Percentiles rank a stretch among this genome's conserved stretches.
These are phyloP conservation scores for Carassius auratus DNA, from an alignment of 2,113 vertebrate species.

Conservation along the genomic window DNA sequence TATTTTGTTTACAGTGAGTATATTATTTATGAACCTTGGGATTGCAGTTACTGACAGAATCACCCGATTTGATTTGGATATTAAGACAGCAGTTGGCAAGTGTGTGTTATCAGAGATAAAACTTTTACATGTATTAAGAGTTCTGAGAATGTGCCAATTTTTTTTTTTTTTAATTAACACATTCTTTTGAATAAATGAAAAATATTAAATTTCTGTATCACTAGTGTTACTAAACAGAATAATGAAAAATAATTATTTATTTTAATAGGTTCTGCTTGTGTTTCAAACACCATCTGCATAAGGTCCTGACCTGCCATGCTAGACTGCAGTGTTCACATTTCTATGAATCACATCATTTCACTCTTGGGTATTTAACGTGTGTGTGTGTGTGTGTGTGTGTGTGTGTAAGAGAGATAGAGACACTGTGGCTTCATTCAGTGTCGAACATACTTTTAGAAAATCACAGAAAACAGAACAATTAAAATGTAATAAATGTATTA, in stretches of 20 bases:
- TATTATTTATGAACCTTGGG: constrained; percentile 38
- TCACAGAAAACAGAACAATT: background rate
- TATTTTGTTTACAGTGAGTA: constrained; percentile 30
- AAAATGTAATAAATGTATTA: background rate
- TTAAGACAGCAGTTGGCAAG: background rate
- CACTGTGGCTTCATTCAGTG: background rate
- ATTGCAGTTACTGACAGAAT: constrained; percentile 6
- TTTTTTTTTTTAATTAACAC: too few species aligned
- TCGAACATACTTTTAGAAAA: background rate
- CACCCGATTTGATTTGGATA: constrained; percentile 14
- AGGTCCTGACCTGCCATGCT: too few species aligned
- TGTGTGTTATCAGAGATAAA: background rate
- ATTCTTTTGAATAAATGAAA: background rate
- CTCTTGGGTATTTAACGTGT: too few species aligned
- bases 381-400: too few species aligned
- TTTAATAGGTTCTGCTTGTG: background rate
- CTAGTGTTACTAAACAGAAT: background rate
- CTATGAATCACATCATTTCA: too few species aligned
- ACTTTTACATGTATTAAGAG: constrained; percentile 1
- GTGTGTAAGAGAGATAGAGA: background rate
- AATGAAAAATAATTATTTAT: background rate
- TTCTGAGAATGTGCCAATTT: background rate
- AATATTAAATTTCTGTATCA: background rate
- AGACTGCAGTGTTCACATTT: too few species aligned
- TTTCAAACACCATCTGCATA: background rate